Evolutionary conservation across 1,140 invertebrate species (phyloP).

Genomic region (Octopus sinensis): DNA sequence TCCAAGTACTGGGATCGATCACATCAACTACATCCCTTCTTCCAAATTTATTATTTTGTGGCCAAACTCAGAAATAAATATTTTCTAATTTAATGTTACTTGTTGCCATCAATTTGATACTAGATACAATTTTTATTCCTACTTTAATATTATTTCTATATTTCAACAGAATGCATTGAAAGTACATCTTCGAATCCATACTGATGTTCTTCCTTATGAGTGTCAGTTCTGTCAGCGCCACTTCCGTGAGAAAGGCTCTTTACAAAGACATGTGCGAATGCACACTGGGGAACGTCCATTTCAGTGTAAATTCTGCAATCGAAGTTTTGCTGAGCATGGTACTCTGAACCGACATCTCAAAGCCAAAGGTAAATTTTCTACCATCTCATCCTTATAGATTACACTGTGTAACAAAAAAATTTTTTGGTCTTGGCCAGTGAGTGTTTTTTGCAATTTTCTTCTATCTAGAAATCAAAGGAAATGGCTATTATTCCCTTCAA

Average conservation of each 20-base stretch:
- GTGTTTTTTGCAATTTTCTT: too few relatives aligned
- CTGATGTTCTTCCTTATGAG: constrained; percentile 44
- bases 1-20: too few relatives aligned
- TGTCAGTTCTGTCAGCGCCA: constrained; percentile 51
- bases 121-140: not conserved
- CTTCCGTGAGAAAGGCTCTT: constrained; percentile 54
- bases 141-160: not conserved
- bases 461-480: too few relatives aligned
- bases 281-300: constrained; percentile 91
- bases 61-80: too few relatives aligned
- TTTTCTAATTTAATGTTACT: too few relatives aligned
- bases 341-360: constrained; percentile 87
- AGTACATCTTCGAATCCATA: constrained; percentile 53
- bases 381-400: too few relatives aligned
- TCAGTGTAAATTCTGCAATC: constrained; percentile 79
- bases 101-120: too few relatives aligned
- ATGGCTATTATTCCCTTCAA: too few relatives aligned
- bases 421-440: too few relatives aligned
- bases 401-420: too few relatives aligned
- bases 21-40: too few relatives aligned
- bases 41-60: too few relatives aligned
- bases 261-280: constrained; percentile 59
- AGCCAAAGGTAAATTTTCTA: constrained; percentile 62
- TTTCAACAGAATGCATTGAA: constrained; percentile 54
- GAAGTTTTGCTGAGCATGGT: constrained; percentile 88